phyloP scores from a whole-genome alignment of 2,888 invertebrate species.

The Gymnosoma rotundatum region DNA sequence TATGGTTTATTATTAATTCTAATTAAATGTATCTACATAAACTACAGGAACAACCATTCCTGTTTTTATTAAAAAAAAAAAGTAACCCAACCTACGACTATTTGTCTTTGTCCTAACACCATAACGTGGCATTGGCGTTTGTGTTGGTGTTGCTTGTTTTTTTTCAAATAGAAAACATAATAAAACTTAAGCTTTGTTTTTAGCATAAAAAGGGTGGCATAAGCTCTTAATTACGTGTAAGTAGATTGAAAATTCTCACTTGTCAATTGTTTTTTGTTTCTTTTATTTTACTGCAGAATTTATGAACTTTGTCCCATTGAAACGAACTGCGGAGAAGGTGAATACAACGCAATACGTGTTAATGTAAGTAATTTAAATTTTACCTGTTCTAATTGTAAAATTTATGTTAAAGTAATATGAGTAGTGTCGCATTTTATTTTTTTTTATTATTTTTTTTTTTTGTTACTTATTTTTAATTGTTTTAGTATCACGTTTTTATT shows the following conservation, averaged over 20 bases:
- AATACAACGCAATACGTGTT: slow-evolving; percentile 80
- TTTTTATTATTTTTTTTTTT: not conserved
- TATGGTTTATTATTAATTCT: too few relatives aligned
- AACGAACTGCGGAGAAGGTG: slow-evolving; percentile 80
- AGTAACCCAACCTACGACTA: not conserved
- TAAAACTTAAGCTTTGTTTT: slow-evolving; percentile 64
- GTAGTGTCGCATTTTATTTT: slow-evolving; percentile 32
- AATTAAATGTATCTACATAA: too few relatives aligned
- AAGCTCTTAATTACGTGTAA: slow-evolving; percentile 67
- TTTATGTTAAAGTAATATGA: slow-evolving; percentile 49
- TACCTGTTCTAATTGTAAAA: slow-evolving; percentile 50
- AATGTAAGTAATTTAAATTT: slow-evolving; percentile 76
- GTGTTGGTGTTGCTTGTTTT: slow-evolving; percentile 1
- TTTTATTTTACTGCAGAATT: slow-evolving; percentile 74
- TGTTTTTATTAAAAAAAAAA: not conserved
- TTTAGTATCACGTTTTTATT: slow-evolving; percentile 46
- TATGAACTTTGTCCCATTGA: slow-evolving; percentile 81
- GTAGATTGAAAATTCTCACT: slow-evolving; percentile 66
- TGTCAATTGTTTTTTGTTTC: slow-evolving; percentile 61
- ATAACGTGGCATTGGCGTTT: not conserved
- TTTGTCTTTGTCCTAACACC: not conserved
- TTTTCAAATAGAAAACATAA: slow-evolving; percentile 56
- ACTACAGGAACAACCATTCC: too few relatives aligned
- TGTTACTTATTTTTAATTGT: slow-evolving; percentile 22
- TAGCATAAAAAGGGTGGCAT: slow-evolving; percentile 64